Percentiles rank a stretch among this genome's conserved stretches.
These are phyloP conservation scores for Gymnothorax reevesii DNA, from an alignment of 2,797 vertebrate species.

Conservation along the genomic window DNA sequence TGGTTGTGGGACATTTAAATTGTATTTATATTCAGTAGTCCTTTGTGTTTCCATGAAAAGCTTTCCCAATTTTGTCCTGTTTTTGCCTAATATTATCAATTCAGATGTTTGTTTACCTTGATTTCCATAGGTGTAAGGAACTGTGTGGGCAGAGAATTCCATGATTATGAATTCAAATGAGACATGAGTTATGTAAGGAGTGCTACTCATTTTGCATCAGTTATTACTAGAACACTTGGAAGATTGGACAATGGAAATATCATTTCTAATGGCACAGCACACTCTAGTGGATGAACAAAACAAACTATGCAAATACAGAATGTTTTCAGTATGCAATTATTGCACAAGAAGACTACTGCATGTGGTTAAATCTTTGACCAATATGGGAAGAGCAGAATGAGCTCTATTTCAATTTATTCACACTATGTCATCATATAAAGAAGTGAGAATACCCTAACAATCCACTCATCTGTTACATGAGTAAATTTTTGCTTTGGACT, in stretches of 20 bases:
- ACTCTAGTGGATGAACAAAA: conserved; percentile 22
- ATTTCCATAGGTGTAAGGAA: neutral
- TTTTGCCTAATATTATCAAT: neutral
- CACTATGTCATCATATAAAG: neutral
- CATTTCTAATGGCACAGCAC: conserved; percentile 7
- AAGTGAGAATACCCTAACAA: neutral
- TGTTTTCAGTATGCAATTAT: neutral
- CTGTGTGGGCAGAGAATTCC: neutral
- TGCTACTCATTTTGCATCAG: neutral
- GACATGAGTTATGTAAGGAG: neutral
- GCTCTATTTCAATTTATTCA: neutral
- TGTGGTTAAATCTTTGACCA: neutral
- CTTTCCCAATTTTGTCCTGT: neutral
- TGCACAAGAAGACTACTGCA: neutral
- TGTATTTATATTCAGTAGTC: neutral
- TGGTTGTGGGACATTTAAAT: neutral
- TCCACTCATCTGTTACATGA: neutral
- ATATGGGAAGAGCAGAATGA: neutral
- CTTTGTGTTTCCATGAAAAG: neutral
- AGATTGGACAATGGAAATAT: neutral
- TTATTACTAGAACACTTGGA: neutral
- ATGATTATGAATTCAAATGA: neutral
- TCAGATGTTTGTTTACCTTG: neutral
- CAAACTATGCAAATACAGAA: neutral
- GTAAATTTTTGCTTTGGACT: neutral